These are phyloP conservation scores for Trichonephila clavata DNA, from an alignment of 1,140 invertebrate species.

Conservation along the genomic window DNA sequence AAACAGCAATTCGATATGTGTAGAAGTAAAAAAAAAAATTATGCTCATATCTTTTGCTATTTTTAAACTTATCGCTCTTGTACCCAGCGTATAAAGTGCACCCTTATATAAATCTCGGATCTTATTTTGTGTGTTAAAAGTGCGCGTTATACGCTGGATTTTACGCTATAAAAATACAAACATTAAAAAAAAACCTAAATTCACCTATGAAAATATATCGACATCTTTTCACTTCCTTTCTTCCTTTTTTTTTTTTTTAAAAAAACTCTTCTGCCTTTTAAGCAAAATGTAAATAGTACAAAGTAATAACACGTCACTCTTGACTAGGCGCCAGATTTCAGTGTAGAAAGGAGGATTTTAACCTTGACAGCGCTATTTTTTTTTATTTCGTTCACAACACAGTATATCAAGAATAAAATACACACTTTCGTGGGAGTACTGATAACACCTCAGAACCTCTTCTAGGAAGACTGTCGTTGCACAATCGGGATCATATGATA, in stretches of 20 bases:
- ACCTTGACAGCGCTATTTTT: not conserved
- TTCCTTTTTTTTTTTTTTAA: not conserved
- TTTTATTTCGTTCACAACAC: not conserved
- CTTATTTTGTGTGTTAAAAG: too few species aligned
- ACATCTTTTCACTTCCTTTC: not conserved
- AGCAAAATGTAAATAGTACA: constrained; percentile 16
- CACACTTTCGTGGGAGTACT: constrained; percentile 33
- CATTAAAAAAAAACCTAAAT: too few species aligned
- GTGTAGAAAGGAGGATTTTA: constrained; percentile 8
- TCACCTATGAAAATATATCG: too few species aligned
- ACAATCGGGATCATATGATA: constrained; percentile 18
- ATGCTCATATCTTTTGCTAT: too few species aligned
- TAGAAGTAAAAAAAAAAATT: too few species aligned
- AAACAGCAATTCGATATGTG: too few species aligned
- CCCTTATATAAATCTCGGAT: too few species aligned
- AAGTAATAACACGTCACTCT: not conserved
- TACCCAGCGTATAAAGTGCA: too few species aligned
- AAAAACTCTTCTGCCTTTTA: not conserved
- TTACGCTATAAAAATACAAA: too few species aligned
- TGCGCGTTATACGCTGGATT: too few species aligned
- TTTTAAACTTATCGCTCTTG: too few species aligned
- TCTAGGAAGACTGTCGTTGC: not conserved
- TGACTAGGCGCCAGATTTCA: not conserved
- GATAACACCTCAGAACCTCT: constrained; percentile 7
- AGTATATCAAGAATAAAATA: not conserved